phyloP scores from a whole-genome alignment of 37 sponge, comb jelly and placozoan genomes.

The Spongilla lacustris region DNA sequence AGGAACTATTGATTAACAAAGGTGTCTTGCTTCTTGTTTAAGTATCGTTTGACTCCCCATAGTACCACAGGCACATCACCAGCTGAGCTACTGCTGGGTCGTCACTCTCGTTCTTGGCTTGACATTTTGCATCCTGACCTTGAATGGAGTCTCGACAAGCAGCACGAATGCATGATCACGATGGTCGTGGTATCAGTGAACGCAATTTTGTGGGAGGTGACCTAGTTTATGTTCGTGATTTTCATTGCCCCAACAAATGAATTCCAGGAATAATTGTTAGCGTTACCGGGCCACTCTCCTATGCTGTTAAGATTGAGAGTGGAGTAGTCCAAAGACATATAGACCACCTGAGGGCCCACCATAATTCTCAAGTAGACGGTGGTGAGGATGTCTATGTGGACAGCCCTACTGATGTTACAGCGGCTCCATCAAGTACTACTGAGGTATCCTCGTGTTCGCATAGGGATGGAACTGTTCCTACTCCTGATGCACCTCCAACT shows the following conservation, averaged over 20 bases:
- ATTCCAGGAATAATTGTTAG: constrained; percentile 12
- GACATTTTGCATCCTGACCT: constrained; percentile 27
- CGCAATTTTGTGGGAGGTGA: constrained; percentile 24
- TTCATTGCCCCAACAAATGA: constrained; percentile 3
- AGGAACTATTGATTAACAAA: not conserved
- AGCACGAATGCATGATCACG: constrained; percentile 23
- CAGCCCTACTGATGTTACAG: not conserved
- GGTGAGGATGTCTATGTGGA: not conserved
- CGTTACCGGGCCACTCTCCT: constrained; percentile 31
- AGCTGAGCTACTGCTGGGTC: constrained; percentile 27
- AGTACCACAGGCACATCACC: constrained; percentile 32
- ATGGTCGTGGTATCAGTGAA: not conserved
- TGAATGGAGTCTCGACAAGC: constrained; percentile 12
- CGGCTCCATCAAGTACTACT: not conserved
- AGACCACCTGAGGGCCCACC: not conserved
- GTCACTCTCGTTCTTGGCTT: constrained; percentile 24
- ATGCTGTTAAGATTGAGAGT: not conserved
- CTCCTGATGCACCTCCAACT: not conserved
- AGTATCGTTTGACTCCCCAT: constrained; percentile 35
- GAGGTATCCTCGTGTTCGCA: not conserved
- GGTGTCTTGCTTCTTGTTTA: constrained; percentile 20
- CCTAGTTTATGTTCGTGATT: constrained; percentile 41
- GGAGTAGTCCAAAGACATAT: constrained; percentile 19
- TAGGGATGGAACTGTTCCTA: not conserved
- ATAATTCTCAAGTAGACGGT: not conserved